A percentile compares a stretch with the other conserved stretches of the same genome.
phyloP scores from a whole-genome alignment of 2,113 vertebrate genomes.

The Mungos mungo region DNA sequence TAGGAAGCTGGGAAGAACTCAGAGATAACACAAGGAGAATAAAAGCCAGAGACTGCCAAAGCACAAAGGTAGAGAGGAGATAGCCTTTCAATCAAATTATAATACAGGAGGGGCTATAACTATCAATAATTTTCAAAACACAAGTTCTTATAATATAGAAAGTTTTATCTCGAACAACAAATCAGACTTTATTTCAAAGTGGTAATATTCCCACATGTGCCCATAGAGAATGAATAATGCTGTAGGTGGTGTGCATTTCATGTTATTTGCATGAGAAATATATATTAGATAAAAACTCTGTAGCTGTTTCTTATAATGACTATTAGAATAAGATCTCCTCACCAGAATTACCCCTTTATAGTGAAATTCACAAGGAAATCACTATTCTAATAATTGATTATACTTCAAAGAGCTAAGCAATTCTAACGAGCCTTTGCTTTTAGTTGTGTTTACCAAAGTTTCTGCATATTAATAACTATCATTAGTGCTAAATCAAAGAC shows the following conservation, averaged over 20 bases:
- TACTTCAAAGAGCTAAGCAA: background rate
- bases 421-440: background rate
- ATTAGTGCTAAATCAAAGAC: background rate
- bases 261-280: background rate
- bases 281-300: background rate
- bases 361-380: background rate
- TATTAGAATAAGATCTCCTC: background rate
- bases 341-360: background rate
- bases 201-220: background rate
- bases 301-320: background rate
- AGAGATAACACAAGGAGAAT: background rate
- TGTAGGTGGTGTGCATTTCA: background rate
- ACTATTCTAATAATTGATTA: background rate
- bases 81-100: background rate
- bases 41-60: background rate
- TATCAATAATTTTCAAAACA: slow-evolving; percentile 14
- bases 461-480: background rate
- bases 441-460: background rate
- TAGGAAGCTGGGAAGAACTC: background rate
- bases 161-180: slow-evolving; percentile 15
- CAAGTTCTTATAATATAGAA: background rate
- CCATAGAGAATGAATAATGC: background rate
- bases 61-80: background rate
- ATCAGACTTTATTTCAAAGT: slow-evolving; percentile 10
- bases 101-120: background rate